phyloP scores from a whole-genome alignment of 2,888 invertebrate species.

The Macrosiphum euphorbiae region DNA sequence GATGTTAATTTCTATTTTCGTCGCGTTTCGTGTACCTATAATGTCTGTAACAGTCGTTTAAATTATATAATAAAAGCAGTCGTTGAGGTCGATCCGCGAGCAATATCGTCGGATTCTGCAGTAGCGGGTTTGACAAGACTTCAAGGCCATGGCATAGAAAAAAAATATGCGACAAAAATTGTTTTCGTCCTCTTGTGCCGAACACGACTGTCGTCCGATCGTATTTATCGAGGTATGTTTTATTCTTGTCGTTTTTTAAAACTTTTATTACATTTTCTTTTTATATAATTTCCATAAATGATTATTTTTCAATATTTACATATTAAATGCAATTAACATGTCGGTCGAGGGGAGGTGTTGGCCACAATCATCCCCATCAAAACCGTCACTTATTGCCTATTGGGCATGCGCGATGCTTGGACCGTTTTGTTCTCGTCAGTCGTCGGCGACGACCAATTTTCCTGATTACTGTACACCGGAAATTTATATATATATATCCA shows the following conservation, averaged over 20 bases:
- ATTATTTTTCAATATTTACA: neutral
- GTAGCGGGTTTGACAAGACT: neutral
- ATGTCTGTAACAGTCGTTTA: neutral
- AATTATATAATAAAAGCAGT: neutral
- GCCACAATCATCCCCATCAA: neutral
- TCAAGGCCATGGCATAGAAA: neutral
- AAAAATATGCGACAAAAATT: neutral
- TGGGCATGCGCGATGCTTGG: neutral
- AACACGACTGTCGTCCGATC: neutral
- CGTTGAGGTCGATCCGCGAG: neutral
- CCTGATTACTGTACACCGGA: slow-evolving; percentile 5
- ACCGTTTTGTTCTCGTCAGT: neutral
- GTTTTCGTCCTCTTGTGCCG: neutral
- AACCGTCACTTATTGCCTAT: neutral
- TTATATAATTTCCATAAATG: neutral
- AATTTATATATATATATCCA: neutral
- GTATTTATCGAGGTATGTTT: neutral
- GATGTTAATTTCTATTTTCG: neutral
- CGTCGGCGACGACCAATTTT: neutral
- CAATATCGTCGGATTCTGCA: neutral
- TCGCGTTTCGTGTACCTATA: neutral
- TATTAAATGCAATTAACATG: neutral
- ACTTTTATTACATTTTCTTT: neutral
- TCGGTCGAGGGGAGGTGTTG: neutral
- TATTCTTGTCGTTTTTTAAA: neutral